Evolutionary conservation across 2,888 invertebrate genomes (phyloP).

Genomic region (Diaprepes abbreviatus): DNA sequence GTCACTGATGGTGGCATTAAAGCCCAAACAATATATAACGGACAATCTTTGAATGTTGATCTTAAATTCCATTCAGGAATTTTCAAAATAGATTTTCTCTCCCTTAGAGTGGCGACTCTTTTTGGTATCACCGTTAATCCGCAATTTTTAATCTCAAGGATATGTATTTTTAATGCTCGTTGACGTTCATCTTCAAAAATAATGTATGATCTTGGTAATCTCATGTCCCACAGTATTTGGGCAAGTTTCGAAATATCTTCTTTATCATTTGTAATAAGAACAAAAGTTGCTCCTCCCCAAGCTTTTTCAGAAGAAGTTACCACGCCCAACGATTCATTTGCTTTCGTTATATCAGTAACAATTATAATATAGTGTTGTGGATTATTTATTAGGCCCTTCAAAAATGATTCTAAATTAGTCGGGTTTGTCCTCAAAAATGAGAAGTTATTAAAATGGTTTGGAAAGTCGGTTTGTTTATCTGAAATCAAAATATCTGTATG

Average conservation of each 20-base stretch:
- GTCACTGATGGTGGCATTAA: conserved; percentile 30
- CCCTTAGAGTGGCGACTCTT: not conserved
- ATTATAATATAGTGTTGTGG: conserved; percentile 17
- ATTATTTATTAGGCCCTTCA: not conserved
- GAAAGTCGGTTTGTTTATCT: not conserved
- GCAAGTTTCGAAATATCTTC: not conserved
- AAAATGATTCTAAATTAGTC: not conserved
- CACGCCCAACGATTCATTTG: not conserved
- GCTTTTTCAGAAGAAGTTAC: not conserved
- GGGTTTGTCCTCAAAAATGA: not conserved
- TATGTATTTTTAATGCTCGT: not conserved
- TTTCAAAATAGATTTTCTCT: not conserved
- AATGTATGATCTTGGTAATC: conserved; percentile 20
- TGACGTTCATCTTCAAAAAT: not conserved
- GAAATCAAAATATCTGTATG: conserved; percentile 2
- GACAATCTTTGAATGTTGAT: conserved; percentile 12
- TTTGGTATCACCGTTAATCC: not conserved
- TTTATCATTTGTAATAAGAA: conserved; percentile 9
- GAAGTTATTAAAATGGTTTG: not conserved
- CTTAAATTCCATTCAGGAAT: conserved; percentile 12
- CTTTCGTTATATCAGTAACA: not conserved
- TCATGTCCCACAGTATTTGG: conserved; percentile 20
- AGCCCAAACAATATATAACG: conserved; percentile 28
- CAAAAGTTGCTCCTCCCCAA: conserved; percentile 5
- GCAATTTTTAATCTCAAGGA: conserved; percentile 16